A percentile compares a stretch with the other conserved stretches of the same genome.
Conservation (phyloP, 2,113 vertebrate species). For the Pterocles gutturalis region DNA sequence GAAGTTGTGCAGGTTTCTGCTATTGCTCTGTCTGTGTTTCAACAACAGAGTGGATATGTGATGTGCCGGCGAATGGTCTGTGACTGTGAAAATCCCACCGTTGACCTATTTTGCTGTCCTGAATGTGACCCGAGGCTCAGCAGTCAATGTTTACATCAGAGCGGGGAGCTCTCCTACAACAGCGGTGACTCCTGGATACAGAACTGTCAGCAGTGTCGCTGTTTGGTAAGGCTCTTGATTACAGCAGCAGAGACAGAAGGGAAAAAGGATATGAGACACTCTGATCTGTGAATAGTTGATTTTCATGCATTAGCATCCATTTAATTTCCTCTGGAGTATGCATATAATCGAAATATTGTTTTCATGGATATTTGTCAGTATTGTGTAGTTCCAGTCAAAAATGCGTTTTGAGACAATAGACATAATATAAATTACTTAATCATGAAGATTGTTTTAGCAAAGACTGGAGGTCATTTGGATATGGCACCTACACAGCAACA, state of each 20-base stretch:
- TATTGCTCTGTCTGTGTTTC: neutral
- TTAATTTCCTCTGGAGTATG: neutral
- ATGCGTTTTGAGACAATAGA: neutral
- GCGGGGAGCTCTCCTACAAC: constrained; percentile 89
- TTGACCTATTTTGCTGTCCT: constrained; percentile 96
- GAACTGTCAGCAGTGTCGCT: constrained; percentile 95
- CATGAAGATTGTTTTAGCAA: neutral
- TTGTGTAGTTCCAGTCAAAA: neutral
- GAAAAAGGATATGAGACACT: neutral
- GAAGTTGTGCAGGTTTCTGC: neutral
- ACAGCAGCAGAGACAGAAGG: neutral
- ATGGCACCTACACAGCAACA: neutral
- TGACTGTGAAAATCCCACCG: constrained; percentile 96
- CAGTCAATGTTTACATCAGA: constrained; percentile 95
- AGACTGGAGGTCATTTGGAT: neutral
- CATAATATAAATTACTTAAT: neutral
- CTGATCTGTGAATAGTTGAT: neutral
- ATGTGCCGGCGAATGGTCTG: constrained; percentile 98
- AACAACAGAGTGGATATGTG: constrained; percentile 87
- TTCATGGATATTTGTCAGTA: neutral
- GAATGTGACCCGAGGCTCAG: constrained; percentile 95
- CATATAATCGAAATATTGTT: neutral
- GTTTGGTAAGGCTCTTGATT: constrained; percentile 85
- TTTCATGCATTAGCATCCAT: neutral
- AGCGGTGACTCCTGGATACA: constrained; percentile 97